Conservation (phyloP, 2,797 vertebrate species). For the Sebastolobus alascanus region DNA sequence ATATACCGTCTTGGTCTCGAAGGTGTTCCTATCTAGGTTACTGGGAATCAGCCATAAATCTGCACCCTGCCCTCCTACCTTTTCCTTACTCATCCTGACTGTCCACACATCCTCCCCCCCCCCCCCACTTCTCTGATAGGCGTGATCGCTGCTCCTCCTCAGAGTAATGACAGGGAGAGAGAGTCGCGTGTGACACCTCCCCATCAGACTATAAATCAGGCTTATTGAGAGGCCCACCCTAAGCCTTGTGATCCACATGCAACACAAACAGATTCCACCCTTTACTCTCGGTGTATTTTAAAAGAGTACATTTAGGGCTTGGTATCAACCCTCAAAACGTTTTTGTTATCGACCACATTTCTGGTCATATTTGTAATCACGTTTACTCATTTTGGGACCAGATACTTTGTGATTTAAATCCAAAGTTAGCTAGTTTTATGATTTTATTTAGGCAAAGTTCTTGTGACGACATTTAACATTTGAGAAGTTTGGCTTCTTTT, state of each 20-base stretch:
- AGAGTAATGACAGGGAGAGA: conserved; percentile 77
- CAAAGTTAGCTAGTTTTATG: background rate
- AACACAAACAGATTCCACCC: conserved; percentile 55
- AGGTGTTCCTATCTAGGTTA: conserved; percentile 49
- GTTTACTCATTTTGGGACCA: background rate
- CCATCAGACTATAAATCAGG: conserved; percentile 72
- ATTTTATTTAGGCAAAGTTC: background rate
- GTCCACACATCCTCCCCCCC: conserved; percentile 18
- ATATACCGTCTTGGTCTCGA: conserved; percentile 57
- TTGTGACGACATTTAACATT: background rate
- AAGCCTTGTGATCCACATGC: conserved; percentile 43
- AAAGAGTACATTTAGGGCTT: background rate
- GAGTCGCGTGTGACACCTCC: conserved; percentile 59
- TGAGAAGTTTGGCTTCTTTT: background rate
- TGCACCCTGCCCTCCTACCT: conserved; percentile 16
- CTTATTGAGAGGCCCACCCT: conserved; percentile 61
- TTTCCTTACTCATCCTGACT: conserved; percentile 44
- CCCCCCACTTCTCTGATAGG: conserved; percentile 32
- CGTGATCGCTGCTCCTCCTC: conserved; percentile 51
- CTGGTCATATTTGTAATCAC: background rate
- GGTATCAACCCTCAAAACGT: background rate
- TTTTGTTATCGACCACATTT: background rate
- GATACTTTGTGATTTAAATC: background rate
- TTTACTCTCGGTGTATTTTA: conserved; percentile 38
- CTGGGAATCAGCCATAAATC: conserved; percentile 71